These are phyloP conservation scores for Panagrolaimus sp. DNA, from an alignment of 1,140 invertebrate genomes.

Conservation along the genomic window DNA sequence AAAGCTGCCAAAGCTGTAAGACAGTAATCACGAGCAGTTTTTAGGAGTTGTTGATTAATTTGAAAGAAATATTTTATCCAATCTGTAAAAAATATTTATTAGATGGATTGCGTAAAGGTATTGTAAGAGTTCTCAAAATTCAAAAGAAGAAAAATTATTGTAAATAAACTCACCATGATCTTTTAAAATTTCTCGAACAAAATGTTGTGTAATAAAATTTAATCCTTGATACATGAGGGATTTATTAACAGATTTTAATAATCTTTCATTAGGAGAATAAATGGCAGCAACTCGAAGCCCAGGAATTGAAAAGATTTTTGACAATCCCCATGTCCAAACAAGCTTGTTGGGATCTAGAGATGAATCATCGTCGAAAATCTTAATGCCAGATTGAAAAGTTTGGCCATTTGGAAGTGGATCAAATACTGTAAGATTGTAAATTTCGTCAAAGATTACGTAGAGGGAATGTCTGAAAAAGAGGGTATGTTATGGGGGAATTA, in stretches of 20 bases:
- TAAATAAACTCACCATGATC: not conserved
- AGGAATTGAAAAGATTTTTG: not conserved
- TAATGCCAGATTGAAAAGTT: not conserved
- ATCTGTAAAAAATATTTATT: not conserved
- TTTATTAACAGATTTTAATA: not conserved
- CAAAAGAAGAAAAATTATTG: too few relatives aligned
- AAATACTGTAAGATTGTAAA: not conserved
- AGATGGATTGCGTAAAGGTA: too few relatives aligned
- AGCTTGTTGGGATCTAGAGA: not conserved
- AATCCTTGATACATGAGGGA: not conserved
- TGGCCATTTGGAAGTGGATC: not conserved
- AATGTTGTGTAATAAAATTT: conserved; percentile 5
- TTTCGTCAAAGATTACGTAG: not conserved
- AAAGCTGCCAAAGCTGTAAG: not conserved
- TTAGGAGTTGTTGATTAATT: not conserved
- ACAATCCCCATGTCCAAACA: not conserved
- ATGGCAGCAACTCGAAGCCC: not conserved
- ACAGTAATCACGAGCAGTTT: not conserved
- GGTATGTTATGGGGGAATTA: too few relatives aligned
- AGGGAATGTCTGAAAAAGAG: not conserved
- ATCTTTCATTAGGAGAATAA: not conserved
- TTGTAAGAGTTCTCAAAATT: too few relatives aligned
- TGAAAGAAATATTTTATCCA: not conserved
- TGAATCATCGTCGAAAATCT: not conserved
- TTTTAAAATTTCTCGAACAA: not conserved